phyloP scores from a whole-genome alignment of 2,113 vertebrate genomes.

The Natator depressus region DNA sequence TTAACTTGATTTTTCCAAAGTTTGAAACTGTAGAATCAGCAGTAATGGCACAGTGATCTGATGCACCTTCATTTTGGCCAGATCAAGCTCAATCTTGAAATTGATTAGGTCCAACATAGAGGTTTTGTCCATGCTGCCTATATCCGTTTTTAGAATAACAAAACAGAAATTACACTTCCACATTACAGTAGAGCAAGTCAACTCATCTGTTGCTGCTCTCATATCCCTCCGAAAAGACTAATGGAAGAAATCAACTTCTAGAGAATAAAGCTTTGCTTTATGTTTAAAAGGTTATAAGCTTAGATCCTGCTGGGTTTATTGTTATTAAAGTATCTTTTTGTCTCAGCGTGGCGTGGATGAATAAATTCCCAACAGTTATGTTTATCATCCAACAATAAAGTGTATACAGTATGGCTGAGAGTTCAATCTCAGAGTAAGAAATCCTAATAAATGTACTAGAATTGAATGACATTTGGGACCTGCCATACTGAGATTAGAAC shows the following conservation, averaged over 20 bases:
- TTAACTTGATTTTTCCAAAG: neutral
- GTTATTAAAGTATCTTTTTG: neutral
- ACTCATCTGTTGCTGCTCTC: neutral
- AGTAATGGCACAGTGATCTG: neutral
- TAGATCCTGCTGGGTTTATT: neutral
- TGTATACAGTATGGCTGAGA: neutral
- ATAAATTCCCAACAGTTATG: neutral
- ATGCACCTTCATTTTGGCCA: neutral
- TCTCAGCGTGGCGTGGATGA: neutral
- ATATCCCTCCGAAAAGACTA: neutral
- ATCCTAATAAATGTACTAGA: neutral
- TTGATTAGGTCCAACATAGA: neutral
- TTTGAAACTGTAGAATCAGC: neutral
- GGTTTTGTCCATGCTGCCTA: neutral
- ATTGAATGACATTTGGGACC: neutral
- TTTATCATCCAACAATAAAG: neutral
- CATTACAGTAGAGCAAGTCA: neutral
- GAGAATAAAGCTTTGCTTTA: neutral
- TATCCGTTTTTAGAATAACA: neutral
- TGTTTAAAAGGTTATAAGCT: neutral
- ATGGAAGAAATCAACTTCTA: neutral
- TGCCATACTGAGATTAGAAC: neutral
- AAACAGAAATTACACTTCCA: neutral
- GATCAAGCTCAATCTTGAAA: neutral
- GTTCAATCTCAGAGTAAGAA: neutral